Conservation (phyloP, 1,140 invertebrate genomes). For the Solen grandis region DNA sequence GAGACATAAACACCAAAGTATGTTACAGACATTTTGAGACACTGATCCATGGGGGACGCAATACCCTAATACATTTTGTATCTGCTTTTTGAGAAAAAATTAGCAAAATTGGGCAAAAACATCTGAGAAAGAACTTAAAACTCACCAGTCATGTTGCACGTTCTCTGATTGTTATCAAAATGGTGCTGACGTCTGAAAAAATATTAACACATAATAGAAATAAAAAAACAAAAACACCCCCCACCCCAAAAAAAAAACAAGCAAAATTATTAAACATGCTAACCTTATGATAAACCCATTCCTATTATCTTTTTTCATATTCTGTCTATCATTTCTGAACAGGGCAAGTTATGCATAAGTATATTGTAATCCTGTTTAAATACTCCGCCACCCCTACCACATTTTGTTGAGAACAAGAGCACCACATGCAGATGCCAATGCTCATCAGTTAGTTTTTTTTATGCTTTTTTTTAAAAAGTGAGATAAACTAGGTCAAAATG, state of each 20-base stretch:
- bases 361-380: neutral
- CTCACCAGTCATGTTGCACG: slow-evolving; percentile 89
- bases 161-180: slow-evolving; percentile 93
- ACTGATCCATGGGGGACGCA: no score
- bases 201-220: slow-evolving; percentile 82
- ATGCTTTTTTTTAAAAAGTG: no score
- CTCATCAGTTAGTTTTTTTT: neutral
- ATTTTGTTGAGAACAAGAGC: neutral
- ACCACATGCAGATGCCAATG: no score
- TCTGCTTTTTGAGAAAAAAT: no score
- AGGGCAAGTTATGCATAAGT: neutral
- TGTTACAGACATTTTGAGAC: no score
- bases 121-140: no score
- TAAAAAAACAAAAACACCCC: slow-evolving; percentile 83
- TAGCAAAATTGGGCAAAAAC: no score
- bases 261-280: neutral
- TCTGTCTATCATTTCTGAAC: neutral
- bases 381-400: neutral
- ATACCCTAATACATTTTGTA: no score
- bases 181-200: slow-evolving; percentile 87
- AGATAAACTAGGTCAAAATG: no score
- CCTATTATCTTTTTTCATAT: neutral
- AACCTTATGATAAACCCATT: neutral
- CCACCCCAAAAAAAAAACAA: slow-evolving; percentile 63
- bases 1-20: no score